A percentile compares a stretch with the other conserved stretches of the same genome.
Evolutionary conservation across 1,140 invertebrate species (phyloP).

Genomic region (Ruditapes philippinarum): DNA sequence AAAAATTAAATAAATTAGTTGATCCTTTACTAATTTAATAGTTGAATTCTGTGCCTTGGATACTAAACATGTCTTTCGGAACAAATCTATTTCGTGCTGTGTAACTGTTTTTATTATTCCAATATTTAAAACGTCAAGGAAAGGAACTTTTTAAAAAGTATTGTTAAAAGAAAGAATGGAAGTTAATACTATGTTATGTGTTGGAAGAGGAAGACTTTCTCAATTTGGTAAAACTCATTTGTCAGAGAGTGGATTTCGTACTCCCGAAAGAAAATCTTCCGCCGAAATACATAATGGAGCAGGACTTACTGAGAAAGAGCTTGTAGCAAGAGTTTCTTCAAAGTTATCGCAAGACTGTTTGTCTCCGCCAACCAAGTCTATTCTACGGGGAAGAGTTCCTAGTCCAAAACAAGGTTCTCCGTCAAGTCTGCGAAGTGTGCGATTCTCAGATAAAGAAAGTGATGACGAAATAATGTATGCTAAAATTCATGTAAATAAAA

Average conservation of each 20-base stretch:
- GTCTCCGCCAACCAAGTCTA: slow-evolving; percentile 47
- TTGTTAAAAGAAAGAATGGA: slow-evolving; percentile 12
- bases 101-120: not conserved
- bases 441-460: slow-evolving; percentile 49
- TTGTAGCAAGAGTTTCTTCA: not conserved
- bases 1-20: not conserved
- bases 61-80: slow-evolving; percentile 1
- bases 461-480: slow-evolving; percentile 41
- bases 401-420: slow-evolving; percentile 53
- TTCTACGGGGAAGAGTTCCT: slow-evolving; percentile 6
- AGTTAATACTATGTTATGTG: slow-evolving; percentile 42
- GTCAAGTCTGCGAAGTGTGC: slow-evolving; percentile 8
- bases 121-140: not conserved
- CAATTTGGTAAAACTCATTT: not conserved
- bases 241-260: not conserved
- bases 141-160: no score
- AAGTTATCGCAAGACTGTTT: not conserved
- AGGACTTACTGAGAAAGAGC: not conserved
- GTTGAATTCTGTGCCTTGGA: slow-evolving; percentile 11
- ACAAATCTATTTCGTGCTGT: no score
- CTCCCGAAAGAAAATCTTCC: not conserved
- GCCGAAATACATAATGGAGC: not conserved
- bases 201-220: not conserved
- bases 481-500: slow-evolving; percentile 48
- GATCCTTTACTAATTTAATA: not conserved